These are phyloP conservation scores for Poeciliopsis infans DNA, from an alignment of 2,797 vertebrate species.

Conservation along the genomic window DNA sequence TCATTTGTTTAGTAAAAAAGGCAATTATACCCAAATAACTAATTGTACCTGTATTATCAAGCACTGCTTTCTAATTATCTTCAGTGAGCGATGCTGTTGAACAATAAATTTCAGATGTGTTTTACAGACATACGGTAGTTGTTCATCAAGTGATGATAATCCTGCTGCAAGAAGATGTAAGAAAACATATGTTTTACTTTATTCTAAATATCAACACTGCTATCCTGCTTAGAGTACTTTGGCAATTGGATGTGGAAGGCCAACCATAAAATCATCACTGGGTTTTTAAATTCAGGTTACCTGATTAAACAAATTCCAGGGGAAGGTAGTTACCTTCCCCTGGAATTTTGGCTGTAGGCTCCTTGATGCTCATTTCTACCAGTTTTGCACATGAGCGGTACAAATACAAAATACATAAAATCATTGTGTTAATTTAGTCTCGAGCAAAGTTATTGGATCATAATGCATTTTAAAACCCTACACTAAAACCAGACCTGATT, in stretches of 20 bases:
- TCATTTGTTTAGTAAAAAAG: conserved; percentile 5
- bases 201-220: background rate
- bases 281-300: background rate
- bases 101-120: background rate
- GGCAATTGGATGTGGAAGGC: background rate
- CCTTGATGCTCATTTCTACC: background rate
- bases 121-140: background rate
- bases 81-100: background rate
- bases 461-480: conserved; percentile 11
- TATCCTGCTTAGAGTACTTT: background rate
- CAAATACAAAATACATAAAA: background rate
- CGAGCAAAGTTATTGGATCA: background rate
- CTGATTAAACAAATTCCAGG: background rate
- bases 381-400: background rate
- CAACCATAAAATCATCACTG: background rate
- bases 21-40: conserved; percentile 10
- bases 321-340: background rate
- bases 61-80: background rate
- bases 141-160: background rate
- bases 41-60: background rate
- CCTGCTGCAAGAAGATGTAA: background rate
- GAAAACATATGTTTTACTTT: background rate
- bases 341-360: background rate
- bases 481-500: conserved; percentile 23
- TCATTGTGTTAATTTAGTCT: background rate